A percentile compares a stretch with the other conserved stretches of the same genome.
phyloP scores from a whole-genome alignment of 92 coral and sea anemone species.

The Paragorgia papillata region DNA sequence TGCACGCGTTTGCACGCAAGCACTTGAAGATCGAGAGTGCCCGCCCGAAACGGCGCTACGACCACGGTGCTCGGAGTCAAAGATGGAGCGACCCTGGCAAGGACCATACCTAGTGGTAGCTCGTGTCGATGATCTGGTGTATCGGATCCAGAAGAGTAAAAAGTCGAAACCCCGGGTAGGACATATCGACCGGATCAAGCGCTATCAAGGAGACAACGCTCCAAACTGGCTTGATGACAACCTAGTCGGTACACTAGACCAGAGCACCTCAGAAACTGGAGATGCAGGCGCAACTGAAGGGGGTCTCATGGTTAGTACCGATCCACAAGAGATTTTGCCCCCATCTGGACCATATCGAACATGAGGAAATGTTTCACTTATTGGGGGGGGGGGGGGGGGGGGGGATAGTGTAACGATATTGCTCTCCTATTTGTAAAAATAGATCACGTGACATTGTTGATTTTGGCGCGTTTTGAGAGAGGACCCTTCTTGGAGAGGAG shows the following conservation, averaged over 20 bases:
- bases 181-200: conserved; percentile 16
- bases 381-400: too few relatives aligned
- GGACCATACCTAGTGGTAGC: conserved; percentile 31
- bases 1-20: conserved; percentile 24
- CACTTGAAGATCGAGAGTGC: background rate
- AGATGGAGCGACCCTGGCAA: conserved; percentile 15
- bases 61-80: background rate
- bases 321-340: too few relatives aligned
- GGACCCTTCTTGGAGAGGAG: too few relatives aligned
- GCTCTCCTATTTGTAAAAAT: too few relatives aligned
- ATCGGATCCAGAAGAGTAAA: conserved; percentile 21
- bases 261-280: too few relatives aligned
- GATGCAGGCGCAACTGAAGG: background rate
- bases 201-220: conserved; percentile 24
- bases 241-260: too few relatives aligned
- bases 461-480: too few relatives aligned
- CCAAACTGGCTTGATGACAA: conserved; percentile 16
- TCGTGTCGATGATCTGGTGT: conserved; percentile 28
- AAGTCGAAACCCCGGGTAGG: conserved; percentile 26
- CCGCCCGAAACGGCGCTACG: conserved; percentile 7
- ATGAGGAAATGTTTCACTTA: too few relatives aligned
- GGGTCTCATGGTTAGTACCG: background rate
- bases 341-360: too few relatives aligned
- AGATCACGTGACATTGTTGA: too few relatives aligned
- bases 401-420: too few relatives aligned